phyloP scores from a whole-genome alignment of 2,888 invertebrate genomes.

The Imbricaverruca yamaguchii region DNA sequence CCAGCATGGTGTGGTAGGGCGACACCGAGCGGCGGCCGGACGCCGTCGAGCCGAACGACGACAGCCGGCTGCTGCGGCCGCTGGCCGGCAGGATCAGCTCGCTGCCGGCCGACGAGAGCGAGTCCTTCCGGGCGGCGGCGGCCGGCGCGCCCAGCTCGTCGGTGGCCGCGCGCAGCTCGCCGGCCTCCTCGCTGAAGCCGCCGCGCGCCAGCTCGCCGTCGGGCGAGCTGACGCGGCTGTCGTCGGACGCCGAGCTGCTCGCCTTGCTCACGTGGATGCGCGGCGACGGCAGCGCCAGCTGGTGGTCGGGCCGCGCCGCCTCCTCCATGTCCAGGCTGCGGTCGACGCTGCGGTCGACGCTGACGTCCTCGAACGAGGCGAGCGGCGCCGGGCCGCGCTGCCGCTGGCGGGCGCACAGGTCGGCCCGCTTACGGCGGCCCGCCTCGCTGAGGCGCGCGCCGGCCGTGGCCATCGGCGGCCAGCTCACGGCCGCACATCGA shows the following conservation, averaged over 20 bases:
- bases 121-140: slow-evolving; percentile 36
- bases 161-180: slow-evolving; percentile 42
- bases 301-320: neutral
- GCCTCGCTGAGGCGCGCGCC: slow-evolving; percentile 30
- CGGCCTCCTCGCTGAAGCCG: slow-evolving; percentile 57
- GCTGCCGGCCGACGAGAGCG: slow-evolving; percentile 37
- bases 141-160: slow-evolving; percentile 40
- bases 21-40: slow-evolving; percentile 52
- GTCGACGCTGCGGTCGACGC: slow-evolving; percentile 48
- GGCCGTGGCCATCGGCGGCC: slow-evolving; percentile 23
- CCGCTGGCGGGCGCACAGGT: slow-evolving; percentile 49
- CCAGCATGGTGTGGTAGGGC: slow-evolving; percentile 52
- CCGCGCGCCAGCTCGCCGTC: slow-evolving; percentile 77
- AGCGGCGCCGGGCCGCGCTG: slow-evolving; percentile 81
- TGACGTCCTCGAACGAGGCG: slow-evolving; percentile 85
- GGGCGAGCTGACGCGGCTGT: slow-evolving; percentile 47
- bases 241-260: slow-evolving; percentile 57
- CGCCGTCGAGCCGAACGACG: slow-evolving; percentile 62
- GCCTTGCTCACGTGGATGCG: slow-evolving; percentile 14
- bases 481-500: slow-evolving; percentile 22
- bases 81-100: slow-evolving; percentile 43
- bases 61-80: slow-evolving; percentile 71
- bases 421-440: slow-evolving; percentile 31
- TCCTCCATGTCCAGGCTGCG: slow-evolving; percentile 43
- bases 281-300: neutral